phyloP scores from a whole-genome alignment of 2,113 vertebrate genomes.

The Lynx canadensis region DNA sequence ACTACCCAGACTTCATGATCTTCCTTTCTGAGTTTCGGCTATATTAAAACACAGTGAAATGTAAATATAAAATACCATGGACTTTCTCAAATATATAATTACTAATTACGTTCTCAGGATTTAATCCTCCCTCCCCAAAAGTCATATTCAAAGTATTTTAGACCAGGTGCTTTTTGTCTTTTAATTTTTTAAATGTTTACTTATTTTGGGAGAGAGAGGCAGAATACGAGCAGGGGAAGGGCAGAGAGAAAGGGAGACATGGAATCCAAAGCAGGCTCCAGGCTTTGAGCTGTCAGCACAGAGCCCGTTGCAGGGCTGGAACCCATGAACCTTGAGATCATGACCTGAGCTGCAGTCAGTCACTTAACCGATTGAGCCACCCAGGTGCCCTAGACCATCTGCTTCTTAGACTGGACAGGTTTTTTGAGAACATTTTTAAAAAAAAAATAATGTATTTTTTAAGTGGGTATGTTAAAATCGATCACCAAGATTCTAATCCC shows the following conservation, averaged over 20 bases:
- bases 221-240: too few relatives aligned
- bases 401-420: not conserved
- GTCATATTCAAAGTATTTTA: constrained; percentile 26
- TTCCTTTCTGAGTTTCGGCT: not conserved
- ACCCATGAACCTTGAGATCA: too few relatives aligned
- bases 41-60: constrained; percentile 16
- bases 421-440: not conserved
- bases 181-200: too few relatives aligned
- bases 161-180: not conserved
- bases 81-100: constrained; percentile 35
- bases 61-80: not conserved
- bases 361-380: too few relatives aligned
- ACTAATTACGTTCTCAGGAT: not conserved
- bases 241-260: too few relatives aligned
- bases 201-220: too few relatives aligned
- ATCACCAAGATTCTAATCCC: not conserved
- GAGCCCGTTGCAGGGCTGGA: too few relatives aligned
- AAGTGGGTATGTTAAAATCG: constrained; percentile 19
- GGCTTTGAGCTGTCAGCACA: too few relatives aligned
- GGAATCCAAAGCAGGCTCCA: too few relatives aligned
- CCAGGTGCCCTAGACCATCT: not conserved
- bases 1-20: not conserved
- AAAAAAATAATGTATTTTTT: not conserved
- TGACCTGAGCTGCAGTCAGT: too few relatives aligned
- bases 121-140: not conserved